Evolutionary conservation across 2,797 vertebrate species (phyloP).

Genomic region (Craterocephalus amniculus): DNA sequence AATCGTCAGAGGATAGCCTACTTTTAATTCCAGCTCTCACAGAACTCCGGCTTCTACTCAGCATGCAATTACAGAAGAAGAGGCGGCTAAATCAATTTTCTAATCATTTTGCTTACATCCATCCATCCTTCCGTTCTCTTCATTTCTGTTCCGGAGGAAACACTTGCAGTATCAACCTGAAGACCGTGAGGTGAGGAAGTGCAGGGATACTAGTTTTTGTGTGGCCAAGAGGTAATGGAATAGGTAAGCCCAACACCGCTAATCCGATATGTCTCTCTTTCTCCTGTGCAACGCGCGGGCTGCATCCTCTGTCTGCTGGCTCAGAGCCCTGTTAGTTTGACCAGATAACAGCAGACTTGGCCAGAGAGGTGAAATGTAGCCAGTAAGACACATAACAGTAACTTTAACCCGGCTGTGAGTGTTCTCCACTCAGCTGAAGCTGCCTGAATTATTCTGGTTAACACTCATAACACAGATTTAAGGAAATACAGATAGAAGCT

Average conservation of each 20-base stretch:
- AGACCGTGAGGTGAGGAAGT: slow-evolving; percentile 2
- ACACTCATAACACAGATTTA: slow-evolving; percentile 38
- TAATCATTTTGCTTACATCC: slow-evolving; percentile 33
- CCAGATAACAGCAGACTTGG: slow-evolving; percentile 73
- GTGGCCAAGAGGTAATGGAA: slow-evolving; percentile 69
- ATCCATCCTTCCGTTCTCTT: slow-evolving; percentile 14
- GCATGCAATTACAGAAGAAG: slow-evolving; percentile 71
- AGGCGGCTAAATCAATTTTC: slow-evolving; percentile 55
- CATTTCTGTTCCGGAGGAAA: slow-evolving; percentile 39
- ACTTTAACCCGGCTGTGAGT: slow-evolving; percentile 31
- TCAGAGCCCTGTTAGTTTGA: slow-evolving; percentile 67
- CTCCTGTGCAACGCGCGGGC: slow-evolving; percentile 59
- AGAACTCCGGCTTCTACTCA: slow-evolving; percentile 49
- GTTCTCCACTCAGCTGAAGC: slow-evolving; percentile 42
- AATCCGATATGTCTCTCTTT: slow-evolving; percentile 70
- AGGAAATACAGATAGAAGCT: neutral
- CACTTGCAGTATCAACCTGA: slow-evolving; percentile 37
- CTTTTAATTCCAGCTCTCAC: slow-evolving; percentile 64
- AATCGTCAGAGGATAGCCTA: slow-evolving; percentile 69
- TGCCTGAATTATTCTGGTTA: slow-evolving; percentile 45
- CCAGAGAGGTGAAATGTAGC: slow-evolving; percentile 66
- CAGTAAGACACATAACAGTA: slow-evolving; percentile 5
- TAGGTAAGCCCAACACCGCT: slow-evolving; percentile 70
- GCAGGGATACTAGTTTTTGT: slow-evolving; percentile 25
- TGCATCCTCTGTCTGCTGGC: slow-evolving; percentile 66